phyloP scores from a whole-genome alignment of 2,113 vertebrate species.

The Sakesphorus luctuosus region DNA sequence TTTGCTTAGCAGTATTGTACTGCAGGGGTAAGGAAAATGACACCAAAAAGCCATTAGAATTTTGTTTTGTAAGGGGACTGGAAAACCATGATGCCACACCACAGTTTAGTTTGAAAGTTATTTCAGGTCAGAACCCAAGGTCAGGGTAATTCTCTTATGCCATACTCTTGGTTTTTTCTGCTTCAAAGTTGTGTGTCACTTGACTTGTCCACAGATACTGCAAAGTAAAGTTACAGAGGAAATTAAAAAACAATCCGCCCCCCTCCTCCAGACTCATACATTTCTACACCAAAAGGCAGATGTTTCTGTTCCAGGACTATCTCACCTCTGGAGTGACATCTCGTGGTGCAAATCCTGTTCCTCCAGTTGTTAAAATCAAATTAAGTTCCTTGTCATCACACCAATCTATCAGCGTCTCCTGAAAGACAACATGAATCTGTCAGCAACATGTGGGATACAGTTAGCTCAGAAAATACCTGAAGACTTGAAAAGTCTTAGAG shows the following conservation, averaged over 20 bases:
- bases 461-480: neutral
- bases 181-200: neutral
- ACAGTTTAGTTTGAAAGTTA: neutral
- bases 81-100: neutral
- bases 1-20: neutral
- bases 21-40: neutral
- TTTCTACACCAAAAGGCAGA: slow-evolving; percentile 21
- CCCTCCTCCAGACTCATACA: neutral
- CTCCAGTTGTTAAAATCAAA: slow-evolving; percentile 97
- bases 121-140: slow-evolving; percentile 4
- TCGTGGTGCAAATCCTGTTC: slow-evolving; percentile 96
- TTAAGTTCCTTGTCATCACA: slow-evolving; percentile 99
- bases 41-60: fast-evolving
- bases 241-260: neutral
- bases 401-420: slow-evolving; percentile 98
- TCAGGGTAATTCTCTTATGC: neutral
- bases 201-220: neutral
- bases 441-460: neutral
- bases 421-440: slow-evolving; percentile 68
- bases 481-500: neutral
- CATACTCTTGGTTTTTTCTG: neutral
- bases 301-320: slow-evolving; percentile 14
- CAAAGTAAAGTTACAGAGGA: neutral
- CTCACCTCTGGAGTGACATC: slow-evolving; percentile 98
- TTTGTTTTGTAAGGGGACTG: neutral